Evolutionary conservation across 2,797 vertebrate genomes (phyloP).

Genomic region (Euthynnus affinis): DNA sequence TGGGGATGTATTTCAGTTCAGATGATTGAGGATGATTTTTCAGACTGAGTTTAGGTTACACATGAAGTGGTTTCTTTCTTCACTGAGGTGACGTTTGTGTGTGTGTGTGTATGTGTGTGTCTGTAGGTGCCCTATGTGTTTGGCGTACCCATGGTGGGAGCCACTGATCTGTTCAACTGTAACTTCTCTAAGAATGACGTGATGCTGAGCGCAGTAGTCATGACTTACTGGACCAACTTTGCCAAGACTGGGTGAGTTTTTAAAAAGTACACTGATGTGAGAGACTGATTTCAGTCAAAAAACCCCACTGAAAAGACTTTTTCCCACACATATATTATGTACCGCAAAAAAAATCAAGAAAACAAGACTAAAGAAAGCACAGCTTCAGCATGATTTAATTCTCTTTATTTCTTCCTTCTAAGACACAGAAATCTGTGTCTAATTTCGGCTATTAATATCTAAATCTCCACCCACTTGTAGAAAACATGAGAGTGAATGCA

Average conservation of each 20-base stretch:
- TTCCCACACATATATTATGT: not conserved
- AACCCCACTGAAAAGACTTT: not conserved
- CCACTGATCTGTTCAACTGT: conserved; percentile 95
- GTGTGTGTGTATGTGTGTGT: conserved; percentile 44
- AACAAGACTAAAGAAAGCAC: conserved; percentile 35
- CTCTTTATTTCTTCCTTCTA: conserved; percentile 34
- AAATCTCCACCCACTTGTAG: conserved; percentile 39
- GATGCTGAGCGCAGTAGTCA: conserved; percentile 97
- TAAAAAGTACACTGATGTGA: conserved; percentile 41
- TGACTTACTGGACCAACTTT: conserved; percentile 99
- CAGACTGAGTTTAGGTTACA: conserved; percentile 9
- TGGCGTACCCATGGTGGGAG: conserved; percentile 95
- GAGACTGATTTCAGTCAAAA: conserved; percentile 27
- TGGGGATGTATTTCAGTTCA: conserved; percentile 18
- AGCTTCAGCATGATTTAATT: conserved; percentile 27
- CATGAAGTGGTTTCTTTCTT: conserved; percentile 17
- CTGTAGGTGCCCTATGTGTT: conserved; percentile 83
- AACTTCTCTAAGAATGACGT: conserved; percentile 99
- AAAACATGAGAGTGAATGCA: conserved; percentile 28
- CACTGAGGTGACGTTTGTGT: conserved; percentile 16
- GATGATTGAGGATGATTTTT: not conserved
- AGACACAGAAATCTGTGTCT: conserved; percentile 22
- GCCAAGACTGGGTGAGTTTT: conserved; percentile 96
- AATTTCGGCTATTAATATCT: conserved; percentile 44
- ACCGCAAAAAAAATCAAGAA: conserved; percentile 16